These are phyloP conservation scores for Enteromius afrohamiltoni DNA, from an alignment of 2,797 vertebrate genomes.

Conservation along the genomic window DNA sequence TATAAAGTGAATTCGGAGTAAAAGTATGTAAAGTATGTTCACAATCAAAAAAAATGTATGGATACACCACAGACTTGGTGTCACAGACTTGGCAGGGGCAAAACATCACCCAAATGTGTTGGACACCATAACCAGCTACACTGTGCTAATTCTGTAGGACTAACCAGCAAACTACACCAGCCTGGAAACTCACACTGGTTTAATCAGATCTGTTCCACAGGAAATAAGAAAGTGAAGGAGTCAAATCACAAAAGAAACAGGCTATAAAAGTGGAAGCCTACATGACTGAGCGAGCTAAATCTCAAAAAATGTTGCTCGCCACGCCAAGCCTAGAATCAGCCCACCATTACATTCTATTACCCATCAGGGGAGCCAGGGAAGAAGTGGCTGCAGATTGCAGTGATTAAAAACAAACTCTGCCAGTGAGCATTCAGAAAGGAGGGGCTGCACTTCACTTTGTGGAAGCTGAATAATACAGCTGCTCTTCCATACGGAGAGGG, in stretches of 20 bases:
- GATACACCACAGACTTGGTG: background rate
- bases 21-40: background rate
- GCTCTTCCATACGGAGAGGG: conserved; percentile 47
- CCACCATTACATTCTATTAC: conserved; percentile 44
- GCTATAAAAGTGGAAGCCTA: conserved; percentile 24
- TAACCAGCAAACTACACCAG: background rate
- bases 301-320: conserved; percentile 25
- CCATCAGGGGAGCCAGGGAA: conserved; percentile 46
- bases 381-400: conserved; percentile 52
- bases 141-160: background rate
- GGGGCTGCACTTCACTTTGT: conserved; percentile 35
- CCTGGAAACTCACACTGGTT: conserved; percentile 1
- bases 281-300: conserved; percentile 15
- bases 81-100: too few relatives aligned
- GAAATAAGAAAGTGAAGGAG: background rate
- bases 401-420: conserved; percentile 62
- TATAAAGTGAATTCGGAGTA: too few relatives aligned
- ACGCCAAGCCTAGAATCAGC: conserved; percentile 39
- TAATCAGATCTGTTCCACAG: conserved; percentile 2
- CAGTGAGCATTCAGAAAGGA: conserved; percentile 42
- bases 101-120: background rate
- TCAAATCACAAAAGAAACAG: conserved; percentile 8
- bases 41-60: background rate
- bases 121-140: background rate
- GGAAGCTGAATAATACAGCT: conserved; percentile 48